Base-by-base conservation (phyloP, 1,140 invertebrate genomes). In the Ceratina japonica region DNA sequence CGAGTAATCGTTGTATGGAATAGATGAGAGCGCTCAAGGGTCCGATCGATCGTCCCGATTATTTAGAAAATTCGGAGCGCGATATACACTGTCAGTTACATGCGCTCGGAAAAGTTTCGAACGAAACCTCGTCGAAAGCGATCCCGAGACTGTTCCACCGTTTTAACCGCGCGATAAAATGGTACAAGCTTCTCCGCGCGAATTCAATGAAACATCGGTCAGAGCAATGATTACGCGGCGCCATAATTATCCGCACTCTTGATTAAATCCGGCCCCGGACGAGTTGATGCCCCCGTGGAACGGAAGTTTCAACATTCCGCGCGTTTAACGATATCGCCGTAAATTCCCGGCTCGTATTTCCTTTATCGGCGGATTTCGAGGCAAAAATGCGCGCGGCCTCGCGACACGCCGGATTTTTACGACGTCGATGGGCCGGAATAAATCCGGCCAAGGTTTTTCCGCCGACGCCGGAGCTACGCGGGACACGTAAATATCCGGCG, bases 381-480 rank as follows among this genome's bases (percentile, higher is more conserved):
- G n/a, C 3, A 56, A 16, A 61, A 22, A 22, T 20, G 22, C 31
- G 22, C 31, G 37, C 69, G 16, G 56, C 20, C n/a, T 49, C 16
- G 56, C 66, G 51, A 69, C 31, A 20, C 31, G 31, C 7, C 24
- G 16, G 59, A 74, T 63, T 74, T 74, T 64, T 64, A 63, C 61
- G 71, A 74, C 49, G 37, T 15, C 49, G 24, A 63, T 31, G 18
- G 59, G 0, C 44, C 24, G 31, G 31, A 66, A 66, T 49, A 75
- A 65, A 75, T 65, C 44, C 27, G 37, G 15, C n/a, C 15, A 31
- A 44, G 31, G 62, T 63, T 73, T 56, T 27, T 27, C 56, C 10
- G 7, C 18, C 69, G 56, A 13, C 37, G 37, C 37, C 37, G 37
- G 10, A 44, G 37, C 37, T 44, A 44, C 37, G 37, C 37, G 69